Base-by-base conservation (phyloP, 1,140 invertebrate genomes). In the Drosophila tropicalis region DNA sequence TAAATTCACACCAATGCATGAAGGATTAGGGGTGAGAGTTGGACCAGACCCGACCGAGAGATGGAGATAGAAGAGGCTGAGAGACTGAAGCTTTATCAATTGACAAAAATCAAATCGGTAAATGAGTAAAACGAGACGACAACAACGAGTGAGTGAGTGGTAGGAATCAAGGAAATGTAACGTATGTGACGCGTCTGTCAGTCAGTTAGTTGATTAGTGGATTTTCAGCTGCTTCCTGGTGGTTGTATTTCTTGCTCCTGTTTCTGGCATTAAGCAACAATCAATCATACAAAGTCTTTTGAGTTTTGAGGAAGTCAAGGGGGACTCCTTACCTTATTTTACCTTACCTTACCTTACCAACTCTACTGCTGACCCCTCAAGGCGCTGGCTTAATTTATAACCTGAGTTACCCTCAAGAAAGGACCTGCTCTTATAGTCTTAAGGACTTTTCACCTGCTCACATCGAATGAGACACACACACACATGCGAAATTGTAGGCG, bases 391-490 rank as follows among this genome's bases (percentile, higher is more conserved):
- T 87, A 87, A 87, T 87, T 87, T 89, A 87, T 83, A 77, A 75
- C 76, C 80, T 67, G 72, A 70, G 70, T 70, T 82, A 89, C 84
- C 84, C 85, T 89, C 77, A 40, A 62, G 63, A 44, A 47, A 67
- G 56, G 36, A 71, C 44, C 44, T 51, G 44, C 44, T 19, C 44
- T 17, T 29, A 29, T 29, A 29, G 6, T 47, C 19, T 51, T 19
- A 81, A 86, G 83, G 82, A 81, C 73, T 89, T 89, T 89, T 81
- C 84, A 89, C 85, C 84, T 89, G 84, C 84, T 77, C 70, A 47
- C 3, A 44, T n/a, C 9, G n/a, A 44, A 36, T 12, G 34, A 36
- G 34, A 10, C 57, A 69, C 44, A 19, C 41, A 15, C 44, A 51
- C 44, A 51, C 44, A 22, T 51, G 17, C 17, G 65, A 73, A 72